Evolutionary conservation across 2,797 vertebrate genomes (phyloP).

Genomic region (Pseudotriccus pelzelni): DNA sequence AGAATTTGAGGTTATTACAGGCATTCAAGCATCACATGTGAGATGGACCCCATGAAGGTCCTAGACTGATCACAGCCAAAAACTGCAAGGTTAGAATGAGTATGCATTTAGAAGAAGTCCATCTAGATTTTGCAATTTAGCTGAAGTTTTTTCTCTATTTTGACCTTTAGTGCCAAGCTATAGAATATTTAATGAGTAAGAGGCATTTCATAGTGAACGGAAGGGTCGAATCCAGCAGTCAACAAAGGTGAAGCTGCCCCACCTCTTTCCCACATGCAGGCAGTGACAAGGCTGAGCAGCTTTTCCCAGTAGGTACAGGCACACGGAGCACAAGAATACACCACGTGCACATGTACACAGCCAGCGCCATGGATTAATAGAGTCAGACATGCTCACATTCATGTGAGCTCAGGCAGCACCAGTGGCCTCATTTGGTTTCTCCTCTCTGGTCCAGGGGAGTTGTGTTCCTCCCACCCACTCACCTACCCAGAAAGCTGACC

Average conservation of each 20-base stretch:
- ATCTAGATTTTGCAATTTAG: not conserved
- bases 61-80: not conserved
- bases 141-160: not conserved
- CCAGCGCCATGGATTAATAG: not conserved
- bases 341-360: accelerated
- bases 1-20: not conserved
- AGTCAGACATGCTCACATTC: not conserved
- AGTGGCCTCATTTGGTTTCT: accelerated
- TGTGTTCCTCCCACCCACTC: not conserved
- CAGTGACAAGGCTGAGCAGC: not conserved
- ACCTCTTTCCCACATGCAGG: not conserved
- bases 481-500: not conserved
- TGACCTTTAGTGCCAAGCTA: not conserved
- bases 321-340: not conserved
- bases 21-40: not conserved
- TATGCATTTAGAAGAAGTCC: not conserved
- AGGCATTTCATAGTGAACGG: not conserved
- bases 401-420: not conserved
- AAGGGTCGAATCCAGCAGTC: not conserved
- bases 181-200: not conserved
- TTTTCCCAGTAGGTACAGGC: accelerated
- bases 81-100: not conserved
- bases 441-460: accelerated
- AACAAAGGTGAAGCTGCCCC: not conserved
- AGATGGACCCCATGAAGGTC: not conserved